Conservation (phyloP, 2,797 vertebrate genomes). For the Cichlasoma orientale region DNA sequence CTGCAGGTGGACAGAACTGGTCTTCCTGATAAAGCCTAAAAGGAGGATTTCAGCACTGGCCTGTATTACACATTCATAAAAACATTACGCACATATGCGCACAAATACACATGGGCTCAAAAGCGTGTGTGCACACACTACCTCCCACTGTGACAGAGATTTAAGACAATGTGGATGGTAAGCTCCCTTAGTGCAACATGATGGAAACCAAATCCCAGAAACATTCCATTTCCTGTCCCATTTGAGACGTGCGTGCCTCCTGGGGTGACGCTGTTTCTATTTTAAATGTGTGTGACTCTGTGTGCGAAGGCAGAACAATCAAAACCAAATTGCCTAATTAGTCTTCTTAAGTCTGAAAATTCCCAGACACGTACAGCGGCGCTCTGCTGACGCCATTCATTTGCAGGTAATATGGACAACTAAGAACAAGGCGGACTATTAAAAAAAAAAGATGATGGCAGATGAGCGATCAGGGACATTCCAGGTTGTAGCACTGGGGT, state of each 20-base stretch:
- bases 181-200: conserved; percentile 55
- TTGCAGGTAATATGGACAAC: conserved; percentile 19
- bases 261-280: conserved; percentile 11
- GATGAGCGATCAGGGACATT: conserved; percentile 33
- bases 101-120: conserved; percentile 13
- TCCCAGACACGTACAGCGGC: conserved; percentile 23
- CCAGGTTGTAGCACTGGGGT: conserved; percentile 2
- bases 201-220: conserved; percentile 65
- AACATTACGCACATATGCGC: conserved; percentile 55
- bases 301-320: conserved; percentile 34
- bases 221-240: conserved; percentile 61
- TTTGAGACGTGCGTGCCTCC: conserved; percentile 45
- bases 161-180: conserved; percentile 58
- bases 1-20: conserved; percentile 60
- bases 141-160: conserved; percentile 53
- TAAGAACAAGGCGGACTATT: background rate
- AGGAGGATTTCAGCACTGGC: conserved; percentile 62
- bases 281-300: conserved; percentile 10
- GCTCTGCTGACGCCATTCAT: conserved; percentile 32
- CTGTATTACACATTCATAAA: conserved; percentile 59
- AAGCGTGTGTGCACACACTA: conserved; percentile 12
- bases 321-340: conserved; percentile 55
- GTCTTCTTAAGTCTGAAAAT: conserved; percentile 41
- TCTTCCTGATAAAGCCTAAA: conserved; percentile 66
- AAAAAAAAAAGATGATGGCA: conserved; percentile 1